phyloP scores from a whole-genome alignment of 2,797 vertebrate genomes.

The Acipenser ruthenus region DNA sequence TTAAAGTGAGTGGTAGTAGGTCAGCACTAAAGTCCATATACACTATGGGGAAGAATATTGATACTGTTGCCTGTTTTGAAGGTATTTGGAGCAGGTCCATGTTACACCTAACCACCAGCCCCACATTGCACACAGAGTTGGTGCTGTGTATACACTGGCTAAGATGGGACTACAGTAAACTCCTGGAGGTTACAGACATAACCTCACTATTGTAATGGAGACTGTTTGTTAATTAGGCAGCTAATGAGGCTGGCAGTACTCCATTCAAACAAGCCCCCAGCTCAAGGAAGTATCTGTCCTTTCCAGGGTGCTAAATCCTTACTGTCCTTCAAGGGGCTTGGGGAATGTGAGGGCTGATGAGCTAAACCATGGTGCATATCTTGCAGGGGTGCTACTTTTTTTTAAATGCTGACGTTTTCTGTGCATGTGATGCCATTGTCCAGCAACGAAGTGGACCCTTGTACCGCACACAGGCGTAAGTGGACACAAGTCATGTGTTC shows the following conservation, averaged over 20 bases:
- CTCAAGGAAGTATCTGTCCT: constrained; percentile 5
- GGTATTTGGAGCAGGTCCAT: too few relatives aligned
- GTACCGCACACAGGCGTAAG: neutral
- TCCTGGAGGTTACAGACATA: constrained; percentile 1
- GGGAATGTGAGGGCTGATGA: neutral
- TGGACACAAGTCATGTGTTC: neutral
- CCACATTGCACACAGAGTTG: too few relatives aligned
- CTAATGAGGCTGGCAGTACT: constrained; percentile 10
- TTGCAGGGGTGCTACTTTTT: neutral
- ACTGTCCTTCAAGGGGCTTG: neutral
- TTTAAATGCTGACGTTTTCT: too few relatives aligned
- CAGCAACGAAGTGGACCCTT: too few relatives aligned
- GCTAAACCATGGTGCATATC: neutral
- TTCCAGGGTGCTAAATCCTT: constrained; percentile 10
- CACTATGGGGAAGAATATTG: too few relatives aligned
- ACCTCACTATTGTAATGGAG: constrained; percentile 11
- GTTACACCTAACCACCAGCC: too few relatives aligned
- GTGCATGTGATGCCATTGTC: too few relatives aligned
- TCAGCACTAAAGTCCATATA: too few relatives aligned
- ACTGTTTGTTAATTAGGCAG: constrained; percentile 14
- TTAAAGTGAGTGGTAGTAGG: too few relatives aligned
- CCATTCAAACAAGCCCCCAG: neutral
- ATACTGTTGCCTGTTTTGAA: too few relatives aligned
- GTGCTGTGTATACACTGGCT: too few relatives aligned
- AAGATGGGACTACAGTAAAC: neutral